Percentiles rank a stretch among this genome's conserved stretches.
Evolutionary conservation across 1,140 invertebrate genomes (phyloP).

Genomic region (Tetramorium parvispinum): DNA sequence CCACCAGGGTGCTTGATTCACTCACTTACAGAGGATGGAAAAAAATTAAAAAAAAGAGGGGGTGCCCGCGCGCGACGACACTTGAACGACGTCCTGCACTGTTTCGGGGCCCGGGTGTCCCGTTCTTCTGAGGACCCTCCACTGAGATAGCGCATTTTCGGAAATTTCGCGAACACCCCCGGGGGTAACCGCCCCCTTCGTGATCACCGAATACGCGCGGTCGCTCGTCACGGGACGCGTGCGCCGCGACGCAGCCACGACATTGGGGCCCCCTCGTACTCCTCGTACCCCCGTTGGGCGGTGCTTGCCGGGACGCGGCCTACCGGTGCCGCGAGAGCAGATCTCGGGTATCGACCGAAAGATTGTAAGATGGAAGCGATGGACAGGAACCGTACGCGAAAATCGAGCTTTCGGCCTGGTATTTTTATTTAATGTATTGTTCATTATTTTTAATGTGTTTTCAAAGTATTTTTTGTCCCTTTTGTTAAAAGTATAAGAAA

Average conservation of each 20-base stretch:
- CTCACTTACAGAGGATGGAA: slow-evolving; percentile 35
- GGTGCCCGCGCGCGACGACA: background rate
- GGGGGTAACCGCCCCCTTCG: slow-evolving; percentile 8
- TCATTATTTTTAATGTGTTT: too few species aligned
- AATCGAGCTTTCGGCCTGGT: background rate
- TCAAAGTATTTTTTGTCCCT: background rate
- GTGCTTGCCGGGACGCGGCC: slow-evolving; percentile 31
- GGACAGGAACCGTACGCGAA: background rate
- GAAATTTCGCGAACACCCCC: slow-evolving; percentile 24
- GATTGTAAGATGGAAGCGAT: slow-evolving; percentile 37
- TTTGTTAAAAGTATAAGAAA: too few species aligned
- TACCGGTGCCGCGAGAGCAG: slow-evolving; percentile 17
- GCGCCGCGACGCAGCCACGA: slow-evolving; percentile 39
- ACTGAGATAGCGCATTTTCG: slow-evolving; percentile 13
- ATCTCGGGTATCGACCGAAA: slow-evolving; percentile 52
- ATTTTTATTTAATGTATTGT: background rate
- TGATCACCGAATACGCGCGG: background rate
- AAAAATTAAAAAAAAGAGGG: slow-evolving; percentile 65
- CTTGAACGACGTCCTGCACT: slow-evolving; percentile 11
- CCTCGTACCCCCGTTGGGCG: slow-evolving; percentile 31
- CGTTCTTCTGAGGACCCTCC: slow-evolving; percentile 32
- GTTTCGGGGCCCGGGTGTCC: slow-evolving; percentile 15
- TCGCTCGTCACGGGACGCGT: slow-evolving; percentile 5
- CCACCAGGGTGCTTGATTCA: slow-evolving; percentile 10
- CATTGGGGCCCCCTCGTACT: slow-evolving; percentile 35